Percentiles rank a stretch among this genome's conserved stretches.
These are phyloP conservation scores for Gambelia wislizenii DNA, from an alignment of 2,797 vertebrate species.

Conservation along the genomic window DNA sequence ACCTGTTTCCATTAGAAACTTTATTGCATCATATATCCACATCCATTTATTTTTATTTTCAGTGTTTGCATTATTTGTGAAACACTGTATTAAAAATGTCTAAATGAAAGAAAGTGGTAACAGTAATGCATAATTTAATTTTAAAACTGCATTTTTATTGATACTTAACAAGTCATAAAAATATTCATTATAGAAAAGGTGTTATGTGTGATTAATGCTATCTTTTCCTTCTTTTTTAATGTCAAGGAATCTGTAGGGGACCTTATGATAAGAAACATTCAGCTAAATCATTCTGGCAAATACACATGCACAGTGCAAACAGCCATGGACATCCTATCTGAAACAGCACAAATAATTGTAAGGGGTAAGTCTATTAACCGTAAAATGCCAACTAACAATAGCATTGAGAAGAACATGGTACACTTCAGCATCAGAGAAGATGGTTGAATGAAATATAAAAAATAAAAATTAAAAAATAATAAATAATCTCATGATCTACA, in stretches of 20 bases:
- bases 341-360: conserved; percentile 85
- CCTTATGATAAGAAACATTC: conserved; percentile 92
- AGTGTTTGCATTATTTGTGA: conserved; percentile 59
- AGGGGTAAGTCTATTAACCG: conserved; percentile 80
- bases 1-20: not conserved
- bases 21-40: conserved; percentile 48
- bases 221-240: conserved; percentile 45
- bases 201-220: conserved; percentile 60
- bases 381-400: not conserved
- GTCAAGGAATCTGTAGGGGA: conserved; percentile 88
- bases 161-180: conserved; percentile 63
- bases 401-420: conserved; percentile 18
- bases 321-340: conserved; percentile 86
- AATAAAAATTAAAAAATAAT: not conserved
- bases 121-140: conserved; percentile 66
- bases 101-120: conserved; percentile 61
- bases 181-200: conserved; percentile 32
- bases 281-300: conserved; percentile 89
- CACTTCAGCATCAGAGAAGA: not conserved
- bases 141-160: conserved; percentile 62
- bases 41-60: conserved; percentile 64
- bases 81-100: conserved; percentile 62
- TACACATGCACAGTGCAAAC: conserved; percentile 88
- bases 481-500: conserved; percentile 8
- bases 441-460: not conserved